Evolutionary conservation across 2,888 invertebrate species (phyloP).

Genomic region (Athetis lepigone): DNA sequence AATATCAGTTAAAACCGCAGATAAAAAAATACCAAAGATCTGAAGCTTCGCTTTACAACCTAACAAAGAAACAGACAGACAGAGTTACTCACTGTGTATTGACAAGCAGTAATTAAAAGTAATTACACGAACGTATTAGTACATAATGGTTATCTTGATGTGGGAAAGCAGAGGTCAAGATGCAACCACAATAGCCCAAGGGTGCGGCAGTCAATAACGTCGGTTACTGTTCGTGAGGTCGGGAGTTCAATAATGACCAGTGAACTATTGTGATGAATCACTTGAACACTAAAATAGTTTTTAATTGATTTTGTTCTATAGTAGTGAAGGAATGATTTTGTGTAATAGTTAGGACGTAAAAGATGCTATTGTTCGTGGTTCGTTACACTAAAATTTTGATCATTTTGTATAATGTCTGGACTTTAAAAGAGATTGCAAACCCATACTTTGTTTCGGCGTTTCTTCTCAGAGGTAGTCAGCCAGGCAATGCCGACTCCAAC

Average conservation of each 20-base stretch:
- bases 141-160: conserved; percentile 47
- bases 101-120: conserved; percentile 48
- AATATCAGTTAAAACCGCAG: no score
- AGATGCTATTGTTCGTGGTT: no score
- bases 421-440: no score
- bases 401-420: no score
- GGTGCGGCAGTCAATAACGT: conserved; percentile 55
- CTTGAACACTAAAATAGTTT: conserved; percentile 23
- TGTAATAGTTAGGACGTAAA: not conserved
- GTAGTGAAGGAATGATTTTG: conserved; percentile 8
- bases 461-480: no score
- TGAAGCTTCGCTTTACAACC: no score
- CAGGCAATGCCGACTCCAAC: no score
- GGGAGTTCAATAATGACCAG: conserved; percentile 47
- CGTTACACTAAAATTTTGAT: no score
- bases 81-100: not conserved
- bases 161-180: conserved; percentile 53
- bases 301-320: conserved; percentile 8
- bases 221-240: conserved; percentile 46
- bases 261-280: conserved; percentile 54
- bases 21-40: no score
- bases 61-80: not conserved
- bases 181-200: conserved; percentile 47
- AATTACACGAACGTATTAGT: conserved; percentile 46
- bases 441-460: no score